These are phyloP conservation scores for Microctonus brassicae DNA, from an alignment of 2,888 invertebrate species.

Conservation along the genomic window DNA sequence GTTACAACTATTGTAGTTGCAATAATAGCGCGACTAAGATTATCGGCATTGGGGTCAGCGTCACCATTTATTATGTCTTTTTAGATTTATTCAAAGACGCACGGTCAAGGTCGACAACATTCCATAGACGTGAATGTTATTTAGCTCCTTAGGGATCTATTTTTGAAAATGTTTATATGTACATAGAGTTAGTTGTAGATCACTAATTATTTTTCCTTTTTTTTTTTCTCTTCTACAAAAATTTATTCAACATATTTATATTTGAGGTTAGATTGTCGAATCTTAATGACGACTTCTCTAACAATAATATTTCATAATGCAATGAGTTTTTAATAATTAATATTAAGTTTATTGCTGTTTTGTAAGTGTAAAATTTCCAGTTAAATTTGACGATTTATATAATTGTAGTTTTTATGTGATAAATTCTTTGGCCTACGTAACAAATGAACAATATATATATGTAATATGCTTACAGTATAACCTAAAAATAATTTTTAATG, in stretches of 20 bases:
- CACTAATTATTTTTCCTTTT: not conserved
- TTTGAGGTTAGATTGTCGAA: too few species aligned
- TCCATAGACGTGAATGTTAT: not conserved
- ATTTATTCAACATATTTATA: too few species aligned
- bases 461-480: not conserved
- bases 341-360: too few species aligned
- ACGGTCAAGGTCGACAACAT: conserved; percentile 17
- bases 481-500: conserved; percentile 19
- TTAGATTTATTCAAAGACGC: conserved; percentile 21
- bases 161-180: not conserved
- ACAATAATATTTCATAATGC: too few species aligned
- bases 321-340: too few species aligned
- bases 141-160: not conserved
- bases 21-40: not conserved
- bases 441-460: not conserved
- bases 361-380: not conserved
- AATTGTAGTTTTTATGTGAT: not conserved
- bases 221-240: not conserved
- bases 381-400: not conserved
- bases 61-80: conserved; percentile 3
- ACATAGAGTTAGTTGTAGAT: too few species aligned
- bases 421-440: conserved; percentile 10
- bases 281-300: too few species aligned
- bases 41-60: conserved; percentile 13
- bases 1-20: too few species aligned